Evolutionary conservation across 2,113 vertebrate genomes (phyloP), one percentile per base, ranked within the genome.

Genomic region (Carettochelys insculpta): DNA sequence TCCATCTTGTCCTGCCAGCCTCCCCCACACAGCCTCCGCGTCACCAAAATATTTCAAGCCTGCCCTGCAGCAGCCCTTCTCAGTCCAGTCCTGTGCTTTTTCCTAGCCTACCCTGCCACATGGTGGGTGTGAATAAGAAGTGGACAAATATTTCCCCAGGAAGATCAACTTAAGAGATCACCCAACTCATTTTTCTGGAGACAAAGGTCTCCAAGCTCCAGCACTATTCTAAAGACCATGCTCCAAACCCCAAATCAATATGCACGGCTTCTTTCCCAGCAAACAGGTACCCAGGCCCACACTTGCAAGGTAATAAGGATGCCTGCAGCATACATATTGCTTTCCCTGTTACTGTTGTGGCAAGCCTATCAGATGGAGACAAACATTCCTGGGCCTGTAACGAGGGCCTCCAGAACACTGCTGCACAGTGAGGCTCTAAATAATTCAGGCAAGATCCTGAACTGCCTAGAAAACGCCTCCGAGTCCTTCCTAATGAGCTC

Each of bases 401-500:
- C 78, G 92, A 94, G 83, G 82, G 53, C 75, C 73, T 81, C 80
- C 86, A 88, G 79, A 93, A 87, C 0, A 3, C 86, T 4, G 75
- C 82, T 34, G 24, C 47, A 81, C 38, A 90, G 34, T 3, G 0
- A 76, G 2, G 2, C 51, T 41, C 73, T 95, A n/a, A 94, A 93
- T 94, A 93, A 95, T 95, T 95, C 90, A 95, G 53, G 16, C 0
- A 4, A 80, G 51, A 61, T 82, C 85, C 89, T 86, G 86, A 92
- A 90, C 80, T 31, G 92, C 80, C 90, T 89, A 50, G 77, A 93
- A 93, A 93, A 83, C 86, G 90, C 89, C 95, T 93, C 83, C 82
- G 82, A 82, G 68, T 92, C 90, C 82, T 73, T 90, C 83, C 80
- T 93, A 92, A 88, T 61, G 92, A 94, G 94, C 83, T 68, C 65